Percentiles rank a stretch among this genome's conserved stretches.
These are phyloP conservation scores for Mystacornis crossleyi DNA, from an alignment of 2,113 vertebrate species.

Conservation along the genomic window DNA sequence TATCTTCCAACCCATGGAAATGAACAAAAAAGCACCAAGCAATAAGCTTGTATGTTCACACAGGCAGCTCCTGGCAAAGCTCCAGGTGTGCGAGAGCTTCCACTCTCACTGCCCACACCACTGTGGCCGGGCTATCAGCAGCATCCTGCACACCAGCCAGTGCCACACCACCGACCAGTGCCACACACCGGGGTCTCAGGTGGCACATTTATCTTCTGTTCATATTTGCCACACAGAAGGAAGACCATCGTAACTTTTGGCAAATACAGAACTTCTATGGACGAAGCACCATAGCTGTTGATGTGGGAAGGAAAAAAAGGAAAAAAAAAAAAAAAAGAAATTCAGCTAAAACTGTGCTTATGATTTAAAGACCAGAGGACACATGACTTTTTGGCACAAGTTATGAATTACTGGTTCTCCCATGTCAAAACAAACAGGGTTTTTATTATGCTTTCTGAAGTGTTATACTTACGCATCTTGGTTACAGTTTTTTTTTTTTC, in stretches of 20 bases:
- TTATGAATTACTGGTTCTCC: not conserved
- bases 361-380: not conserved
- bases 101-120: not conserved
- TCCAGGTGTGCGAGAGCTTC: accelerated
- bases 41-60: not conserved
- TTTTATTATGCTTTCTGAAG: constrained; percentile 1
- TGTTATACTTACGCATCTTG: not conserved
- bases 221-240: not conserved
- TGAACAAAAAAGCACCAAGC: not conserved
- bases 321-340: not conserved
- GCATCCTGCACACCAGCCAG: too few species aligned
- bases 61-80: not conserved
- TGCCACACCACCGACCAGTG: not conserved
- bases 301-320: not conserved
- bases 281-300: not conserved
- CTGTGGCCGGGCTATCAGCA: accelerated
- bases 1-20: not conserved
- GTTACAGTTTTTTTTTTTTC: not conserved
- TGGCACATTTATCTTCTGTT: accelerated
- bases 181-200: not conserved
- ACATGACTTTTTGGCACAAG: too few species aligned
- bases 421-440: not conserved
- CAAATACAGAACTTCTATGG: not conserved
- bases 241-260: not conserved
- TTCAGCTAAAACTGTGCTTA: not conserved